phyloP scores from a whole-genome alignment of 2,113 vertebrate genomes.

The Alexandromys fortis region DNA sequence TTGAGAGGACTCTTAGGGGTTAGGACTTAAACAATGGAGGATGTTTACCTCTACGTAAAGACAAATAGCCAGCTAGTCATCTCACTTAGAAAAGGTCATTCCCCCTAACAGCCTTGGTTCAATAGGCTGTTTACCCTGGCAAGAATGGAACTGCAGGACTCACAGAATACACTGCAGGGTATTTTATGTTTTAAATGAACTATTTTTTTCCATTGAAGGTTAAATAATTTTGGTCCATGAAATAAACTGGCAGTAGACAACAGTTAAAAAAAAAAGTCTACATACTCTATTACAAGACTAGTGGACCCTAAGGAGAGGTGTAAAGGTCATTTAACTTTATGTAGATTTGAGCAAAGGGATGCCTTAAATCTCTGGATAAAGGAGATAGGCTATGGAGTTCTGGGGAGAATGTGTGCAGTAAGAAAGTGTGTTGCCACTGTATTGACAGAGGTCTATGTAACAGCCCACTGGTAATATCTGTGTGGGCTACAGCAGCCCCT shows the following conservation, averaged over 20 bases:
- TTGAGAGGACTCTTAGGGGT: background rate
- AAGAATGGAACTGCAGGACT: background rate
- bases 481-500: background rate
- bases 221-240: background rate
- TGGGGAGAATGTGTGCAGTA: background rate
- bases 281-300: background rate
- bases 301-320: background rate
- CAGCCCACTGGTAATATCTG: too few relatives aligned
- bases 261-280: background rate
- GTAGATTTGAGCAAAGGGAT: background rate
- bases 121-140: background rate
- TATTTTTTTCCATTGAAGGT: background rate
- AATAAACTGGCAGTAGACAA: background rate
- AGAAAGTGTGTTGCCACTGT: background rate
- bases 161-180: background rate
- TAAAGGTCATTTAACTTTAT: background rate
- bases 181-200: background rate
- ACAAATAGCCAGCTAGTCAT: background rate
- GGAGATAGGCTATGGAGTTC: background rate
- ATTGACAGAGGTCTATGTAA: too few relatives aligned
- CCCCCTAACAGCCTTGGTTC: background rate
- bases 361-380: background rate
- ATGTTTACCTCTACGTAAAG: background rate
- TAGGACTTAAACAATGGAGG: background rate
- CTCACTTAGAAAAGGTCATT: background rate